phyloP scores from a whole-genome alignment of 2,888 invertebrate species.

The Argyresthia goedartella region DNA sequence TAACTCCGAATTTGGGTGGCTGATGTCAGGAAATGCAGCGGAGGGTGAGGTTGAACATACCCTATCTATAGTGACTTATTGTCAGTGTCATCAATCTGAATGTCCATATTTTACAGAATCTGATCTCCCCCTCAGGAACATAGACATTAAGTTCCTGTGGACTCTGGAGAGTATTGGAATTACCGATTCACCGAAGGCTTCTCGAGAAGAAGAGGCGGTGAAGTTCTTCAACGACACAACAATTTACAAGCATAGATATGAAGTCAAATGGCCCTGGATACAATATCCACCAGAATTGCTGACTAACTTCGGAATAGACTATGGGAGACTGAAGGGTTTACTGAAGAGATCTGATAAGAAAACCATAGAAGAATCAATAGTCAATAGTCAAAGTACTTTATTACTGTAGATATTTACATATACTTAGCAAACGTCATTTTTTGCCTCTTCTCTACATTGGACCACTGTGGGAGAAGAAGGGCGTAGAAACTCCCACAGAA shows the following conservation, averaged over 20 bases:
- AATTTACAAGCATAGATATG: conserved; percentile 7
- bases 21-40: neutral
- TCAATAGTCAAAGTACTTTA: too few species aligned
- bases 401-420: too few species aligned
- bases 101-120: conserved; percentile 7
- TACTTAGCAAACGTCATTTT: too few species aligned
- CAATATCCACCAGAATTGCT: conserved; percentile 11
- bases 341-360: conserved; percentile 5
- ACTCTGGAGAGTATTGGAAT: conserved; percentile 18
- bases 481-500: too few species aligned
- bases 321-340: conserved; percentile 9
- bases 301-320: conserved; percentile 11
- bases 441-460: too few species aligned
- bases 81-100: neutral
- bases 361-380: neutral
- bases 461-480: too few species aligned
- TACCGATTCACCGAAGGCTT: conserved; percentile 12
- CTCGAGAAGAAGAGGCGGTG: conserved; percentile 7
- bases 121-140: conserved; percentile 7
- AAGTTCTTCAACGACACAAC: neutral
- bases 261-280: conserved; percentile 14
- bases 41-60: neutral
- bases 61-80: neutral
- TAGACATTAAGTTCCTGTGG: conserved; percentile 8
- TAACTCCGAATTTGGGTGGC: neutral